Evolutionary conservation across 2,797 vertebrate species (phyloP).

Genomic region (Pyrocephalus nanus): DNA sequence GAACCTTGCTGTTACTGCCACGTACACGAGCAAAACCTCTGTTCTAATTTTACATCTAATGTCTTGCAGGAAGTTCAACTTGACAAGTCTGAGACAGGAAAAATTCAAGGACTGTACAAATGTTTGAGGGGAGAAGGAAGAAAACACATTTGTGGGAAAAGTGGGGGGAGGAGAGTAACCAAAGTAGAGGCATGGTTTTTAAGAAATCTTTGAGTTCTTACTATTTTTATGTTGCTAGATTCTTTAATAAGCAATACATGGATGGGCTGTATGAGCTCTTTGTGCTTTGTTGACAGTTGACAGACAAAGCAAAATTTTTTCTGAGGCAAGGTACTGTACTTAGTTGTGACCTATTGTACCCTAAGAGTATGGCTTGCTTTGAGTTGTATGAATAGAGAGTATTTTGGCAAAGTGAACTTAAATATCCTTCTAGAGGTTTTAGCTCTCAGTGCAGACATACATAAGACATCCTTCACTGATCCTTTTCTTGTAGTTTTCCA

Average conservation of each 20-base stretch:
- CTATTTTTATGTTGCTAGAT: slow-evolving; percentile 56
- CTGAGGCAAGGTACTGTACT: slow-evolving; percentile 74
- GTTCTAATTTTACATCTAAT: not conserved
- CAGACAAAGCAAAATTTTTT: slow-evolving; percentile 76
- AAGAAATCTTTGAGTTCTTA: slow-evolving; percentile 51
- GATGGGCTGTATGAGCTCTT: slow-evolving; percentile 67
- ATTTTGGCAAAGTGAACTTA: slow-evolving; percentile 71
- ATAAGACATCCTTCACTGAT: slow-evolving; percentile 50
- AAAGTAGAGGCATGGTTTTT: slow-evolving; percentile 18
- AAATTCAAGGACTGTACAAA: not conserved
- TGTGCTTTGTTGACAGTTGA: slow-evolving; percentile 73
- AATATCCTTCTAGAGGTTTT: slow-evolving; percentile 68
- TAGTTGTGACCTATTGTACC: slow-evolving; percentile 75
- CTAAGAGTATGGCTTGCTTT: slow-evolving; percentile 70
- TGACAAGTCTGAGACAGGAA: not conserved
- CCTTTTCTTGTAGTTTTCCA: slow-evolving; percentile 53
- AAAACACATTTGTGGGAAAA: not conserved
- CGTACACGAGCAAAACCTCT: not conserved
- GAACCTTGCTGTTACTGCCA: not conserved
- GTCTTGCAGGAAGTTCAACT: not conserved
- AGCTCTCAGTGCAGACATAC: slow-evolving; percentile 48
- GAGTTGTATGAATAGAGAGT: slow-evolving; percentile 70
- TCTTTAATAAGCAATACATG: slow-evolving; percentile 56
- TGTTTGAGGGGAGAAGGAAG: not conserved
- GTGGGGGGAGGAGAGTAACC: not conserved